Evolutionary conservation across 1,140 invertebrate species (phyloP), one percentile per base, ranked within the genome.

Genomic region (Drosophila baimaii): DNA sequence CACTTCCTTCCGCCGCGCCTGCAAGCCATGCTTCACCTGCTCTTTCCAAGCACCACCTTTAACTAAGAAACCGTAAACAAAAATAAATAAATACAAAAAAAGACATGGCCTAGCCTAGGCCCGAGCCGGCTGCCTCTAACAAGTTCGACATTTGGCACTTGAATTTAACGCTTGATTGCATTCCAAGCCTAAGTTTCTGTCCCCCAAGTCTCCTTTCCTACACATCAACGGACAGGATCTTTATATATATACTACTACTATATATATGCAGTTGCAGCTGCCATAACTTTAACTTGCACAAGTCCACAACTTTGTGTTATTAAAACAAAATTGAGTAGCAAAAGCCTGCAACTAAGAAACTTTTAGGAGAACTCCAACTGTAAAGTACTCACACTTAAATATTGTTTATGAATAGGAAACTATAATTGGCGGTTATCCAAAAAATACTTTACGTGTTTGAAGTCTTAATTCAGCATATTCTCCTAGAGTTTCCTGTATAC

Each of bases 81-180:
- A 77, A 83, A 79, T 59, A 55, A 66, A 37, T 47, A 55, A 58
- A 23, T 21, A 71, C 9, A 73, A 73, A 73, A 71, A 54, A 47
- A 27, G 49, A 35, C 44, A 27, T 29, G 33, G 29, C 33, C 72
- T 66, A 64, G 68, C 64, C 76, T 86, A 76, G 73, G 52, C 72
- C 7, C 54, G 46, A 57, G 69, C 70, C 77, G 59, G 63, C 76
- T 74, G 79, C 79, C 65, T 79, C 83, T 79, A 86, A 83, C 83
- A 83, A 83, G 71, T 86, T 86, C 83, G 83, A 83, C 68, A 83
- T 79, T 86, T 88, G 83, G 83, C 79, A 88, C 83, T 88, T 86
- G 86, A 86, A 86, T 86, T 88, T 86, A 86, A 86, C 83, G 83
- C 83, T 83, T 88, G 83, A 86, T 86, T 86, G 83, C 83, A 83